Conservation (phyloP, 2,888 invertebrate genomes). For the Eupithecia insigniata region DNA sequence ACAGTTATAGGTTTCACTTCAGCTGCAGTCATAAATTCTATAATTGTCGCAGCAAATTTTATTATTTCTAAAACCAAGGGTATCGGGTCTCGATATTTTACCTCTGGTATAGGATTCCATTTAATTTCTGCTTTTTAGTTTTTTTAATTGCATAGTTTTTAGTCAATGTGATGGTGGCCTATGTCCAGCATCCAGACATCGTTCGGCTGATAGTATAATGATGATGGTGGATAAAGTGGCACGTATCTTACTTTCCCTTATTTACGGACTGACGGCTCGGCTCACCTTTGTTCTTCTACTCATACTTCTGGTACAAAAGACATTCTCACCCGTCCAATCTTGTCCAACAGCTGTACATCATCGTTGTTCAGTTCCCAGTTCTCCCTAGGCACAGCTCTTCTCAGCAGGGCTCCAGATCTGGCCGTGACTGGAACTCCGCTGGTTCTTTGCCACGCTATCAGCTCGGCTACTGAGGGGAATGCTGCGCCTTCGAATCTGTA, state of each 20-base stretch:
- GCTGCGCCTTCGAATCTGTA: constrained; percentile 97
- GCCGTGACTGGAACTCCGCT: constrained; percentile 95
- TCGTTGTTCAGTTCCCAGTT: constrained; percentile 98
- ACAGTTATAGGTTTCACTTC: not conserved
- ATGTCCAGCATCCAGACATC: no score
- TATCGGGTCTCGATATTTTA: no score
- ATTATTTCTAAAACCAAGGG: not conserved
- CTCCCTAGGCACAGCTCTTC: constrained; percentile 93
- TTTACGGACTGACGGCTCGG: no score
- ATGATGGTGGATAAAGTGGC: no score
- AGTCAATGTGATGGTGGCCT: not conserved
- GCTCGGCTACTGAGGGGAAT: constrained; percentile 95
- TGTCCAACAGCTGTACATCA: constrained; percentile 94
- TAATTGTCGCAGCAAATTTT: not conserved
- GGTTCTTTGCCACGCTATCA: constrained; percentile 94
- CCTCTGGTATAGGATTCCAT: not conserved
- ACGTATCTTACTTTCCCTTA: no score
- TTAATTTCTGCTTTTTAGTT: not conserved
- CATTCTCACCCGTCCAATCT: constrained; percentile 93
- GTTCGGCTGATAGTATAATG: no score
- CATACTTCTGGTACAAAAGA: not conserved
- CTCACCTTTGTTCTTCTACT: not conserved
- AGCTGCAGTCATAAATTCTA: not conserved
- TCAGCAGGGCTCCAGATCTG: constrained; percentile 94
- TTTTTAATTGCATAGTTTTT: no score